Base-by-base conservation (phyloP, 1,140 invertebrate genomes). In the Bombus sylvicola region DNA sequence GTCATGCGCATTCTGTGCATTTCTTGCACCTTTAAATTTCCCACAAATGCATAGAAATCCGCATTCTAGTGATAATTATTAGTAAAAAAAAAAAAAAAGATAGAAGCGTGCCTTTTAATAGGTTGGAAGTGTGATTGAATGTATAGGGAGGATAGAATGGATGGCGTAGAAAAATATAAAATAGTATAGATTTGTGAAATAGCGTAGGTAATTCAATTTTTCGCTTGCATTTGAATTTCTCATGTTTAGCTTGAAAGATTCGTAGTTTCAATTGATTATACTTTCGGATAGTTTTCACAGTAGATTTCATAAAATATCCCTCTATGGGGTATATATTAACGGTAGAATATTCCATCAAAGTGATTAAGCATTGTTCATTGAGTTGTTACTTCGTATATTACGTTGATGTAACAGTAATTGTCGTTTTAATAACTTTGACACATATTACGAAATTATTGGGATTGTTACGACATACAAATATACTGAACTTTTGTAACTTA, bases 131-230 rank as follows among this genome's bases (percentile, higher is more conserved):
- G 62, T 28, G 41, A 31, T 31, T 25, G 43, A 31, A 12, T 8
- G 66, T 57, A 22, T 31, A 25, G 43, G 73, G 41, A 77, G 62
- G 74, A 47, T 43, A 81, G 62, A 81, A 73, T 59, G 75, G 34
- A 76, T 69, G 84, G 86, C 84, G 88, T 82, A 87, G 83, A 91
- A 90, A 90, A 86, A 92, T 88, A 86, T 80, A 85, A 91, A 91
- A 90, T 91, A 72, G 89, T 86, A 73, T 87, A 85, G 75, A 91
- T 53, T 83, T 53, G 39, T 74, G 64, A 62, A 83, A 81, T 76
- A 83, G 71, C 57, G 37, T 47, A 80, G 76, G 41, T 72, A 81
- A 71, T 83, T 84, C 37, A 64, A 75, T 75, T 84, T 77, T 47
- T 82, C 66, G 9, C 68, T 83, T 68, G 62, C 53, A 64, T 34